phyloP scores from a whole-genome alignment of 2,888 invertebrate genomes.

The Hybos culiciformis region DNA sequence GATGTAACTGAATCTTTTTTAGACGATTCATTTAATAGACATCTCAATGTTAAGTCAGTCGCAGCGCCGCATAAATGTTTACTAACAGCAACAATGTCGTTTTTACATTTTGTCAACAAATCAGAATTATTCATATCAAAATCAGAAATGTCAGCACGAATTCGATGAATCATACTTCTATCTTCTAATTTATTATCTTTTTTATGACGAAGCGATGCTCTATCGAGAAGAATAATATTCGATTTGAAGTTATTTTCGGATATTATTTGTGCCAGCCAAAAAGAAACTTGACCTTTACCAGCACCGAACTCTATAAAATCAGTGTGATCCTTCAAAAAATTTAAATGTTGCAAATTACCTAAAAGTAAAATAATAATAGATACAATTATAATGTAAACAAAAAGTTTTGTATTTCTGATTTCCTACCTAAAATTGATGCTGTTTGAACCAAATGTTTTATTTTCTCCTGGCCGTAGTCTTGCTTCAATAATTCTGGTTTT shows the following conservation, averaged over 20 bases:
- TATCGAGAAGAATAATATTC: slow-evolving; percentile 61
- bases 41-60: slow-evolving; percentile 65
- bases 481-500: slow-evolving; percentile 38
- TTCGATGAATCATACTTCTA: slow-evolving; percentile 40
- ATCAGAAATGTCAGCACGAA: slow-evolving; percentile 73
- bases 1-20: slow-evolving; percentile 11
- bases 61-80: slow-evolving; percentile 86
- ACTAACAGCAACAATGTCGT: slow-evolving; percentile 62
- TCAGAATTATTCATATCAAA: slow-evolving; percentile 46
- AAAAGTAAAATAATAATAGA: too few relatives aligned
- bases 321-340: slow-evolving; percentile 45
- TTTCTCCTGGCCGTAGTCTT: slow-evolving; percentile 46
- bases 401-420: too few relatives aligned
- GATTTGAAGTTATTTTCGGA: slow-evolving; percentile 30
- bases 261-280: slow-evolving; percentile 55
- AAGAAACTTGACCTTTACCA: slow-evolving; percentile 76
- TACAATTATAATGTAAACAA: too few relatives aligned
- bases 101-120: slow-evolving; percentile 28
- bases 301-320: slow-evolving; percentile 81
- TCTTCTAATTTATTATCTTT: slow-evolving; percentile 51
- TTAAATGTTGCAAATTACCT: slow-evolving; percentile 48
- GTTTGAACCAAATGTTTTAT: slow-evolving; percentile 66
- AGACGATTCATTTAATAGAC: slow-evolving; percentile 39
- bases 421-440: slow-evolving; percentile 60
- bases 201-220: slow-evolving; percentile 69